These are phyloP conservation scores for Muricea muricata DNA, from an alignment of 92 coral and sea anemone species.

Conservation along the genomic window DNA sequence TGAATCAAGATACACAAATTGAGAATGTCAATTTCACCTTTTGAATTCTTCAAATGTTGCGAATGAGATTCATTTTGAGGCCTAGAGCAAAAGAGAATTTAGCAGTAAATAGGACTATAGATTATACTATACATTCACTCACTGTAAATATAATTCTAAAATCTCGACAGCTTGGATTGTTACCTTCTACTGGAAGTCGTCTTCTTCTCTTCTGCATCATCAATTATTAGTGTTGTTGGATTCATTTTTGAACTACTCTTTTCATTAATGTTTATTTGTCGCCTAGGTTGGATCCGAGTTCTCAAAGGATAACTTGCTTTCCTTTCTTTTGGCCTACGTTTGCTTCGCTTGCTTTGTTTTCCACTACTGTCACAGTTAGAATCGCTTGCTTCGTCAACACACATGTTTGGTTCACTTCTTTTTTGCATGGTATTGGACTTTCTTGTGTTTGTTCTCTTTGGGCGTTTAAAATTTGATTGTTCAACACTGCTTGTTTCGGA, in stretches of 20 bases:
- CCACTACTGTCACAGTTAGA: too few relatives aligned
- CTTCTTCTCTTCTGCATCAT: too few relatives aligned
- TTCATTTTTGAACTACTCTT: not conserved
- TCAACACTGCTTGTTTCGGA: not conserved
- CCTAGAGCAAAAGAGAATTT: not conserved
- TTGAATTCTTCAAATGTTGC: not conserved
- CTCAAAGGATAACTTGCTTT: too few relatives aligned
- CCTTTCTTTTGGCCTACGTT: too few relatives aligned
- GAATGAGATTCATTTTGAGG: not conserved
- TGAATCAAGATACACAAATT: too few relatives aligned
- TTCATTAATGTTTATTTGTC: not conserved
- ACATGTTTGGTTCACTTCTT: not conserved
- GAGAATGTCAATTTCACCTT: too few relatives aligned
- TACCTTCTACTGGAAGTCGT: too few relatives aligned
- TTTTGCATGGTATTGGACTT: not conserved
- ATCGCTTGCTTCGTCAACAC: not conserved
- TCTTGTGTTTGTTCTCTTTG: not conserved
- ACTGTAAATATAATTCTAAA: too few relatives aligned
- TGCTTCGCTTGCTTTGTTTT: too few relatives aligned
- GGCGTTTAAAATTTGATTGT: not conserved
- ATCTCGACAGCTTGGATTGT: too few relatives aligned
- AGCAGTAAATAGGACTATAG: not conserved
- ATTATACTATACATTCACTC: too few relatives aligned
- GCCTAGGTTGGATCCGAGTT: not conserved
- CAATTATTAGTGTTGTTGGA: not conserved